These are phyloP conservation scores for Pelobates fuscus DNA, from an alignment of 2,113 vertebrate species.

Conservation along the genomic window DNA sequence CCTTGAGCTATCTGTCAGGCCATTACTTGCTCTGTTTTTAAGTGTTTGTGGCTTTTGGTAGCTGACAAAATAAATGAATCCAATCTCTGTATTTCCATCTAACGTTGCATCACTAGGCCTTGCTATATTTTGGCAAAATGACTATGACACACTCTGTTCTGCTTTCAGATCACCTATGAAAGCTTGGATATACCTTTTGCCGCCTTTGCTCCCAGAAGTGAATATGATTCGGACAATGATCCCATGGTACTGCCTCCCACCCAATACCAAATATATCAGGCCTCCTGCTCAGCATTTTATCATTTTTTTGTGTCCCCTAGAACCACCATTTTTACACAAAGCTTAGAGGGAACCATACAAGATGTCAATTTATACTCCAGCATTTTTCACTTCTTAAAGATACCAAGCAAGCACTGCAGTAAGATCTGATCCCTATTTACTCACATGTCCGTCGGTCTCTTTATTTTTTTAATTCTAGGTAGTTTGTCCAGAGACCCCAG, in stretches of 20 bases:
- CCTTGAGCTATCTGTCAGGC: too few relatives aligned
- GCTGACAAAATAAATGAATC: too few relatives aligned
- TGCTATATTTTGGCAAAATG: background rate
- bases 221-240: slow-evolving; percentile 87
- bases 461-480: slow-evolving; percentile 71
- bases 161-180: slow-evolving; percentile 80
- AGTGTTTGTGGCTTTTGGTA: too few relatives aligned
- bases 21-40: too few relatives aligned
- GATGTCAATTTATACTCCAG: too few relatives aligned
- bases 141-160: background rate
- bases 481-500: slow-evolving; percentile 87
- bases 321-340: too few relatives aligned
- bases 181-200: slow-evolving; percentile 94
- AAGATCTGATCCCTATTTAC: background rate
- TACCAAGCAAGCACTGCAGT: too few relatives aligned
- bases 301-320: background rate
- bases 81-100: too few relatives aligned
- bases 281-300: too few relatives aligned
- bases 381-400: too few relatives aligned
- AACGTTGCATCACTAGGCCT: background rate
- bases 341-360: too few relatives aligned
- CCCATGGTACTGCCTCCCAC: slow-evolving; percentile 79
- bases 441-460: background rate
- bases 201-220: slow-evolving; percentile 87
- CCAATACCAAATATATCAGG: slow-evolving; percentile 15